A percentile compares a stretch with the other conserved stretches of the same genome.
Conservation (phyloP, 2,797 vertebrate species). For the Hippoglossus hippoglossus region DNA sequence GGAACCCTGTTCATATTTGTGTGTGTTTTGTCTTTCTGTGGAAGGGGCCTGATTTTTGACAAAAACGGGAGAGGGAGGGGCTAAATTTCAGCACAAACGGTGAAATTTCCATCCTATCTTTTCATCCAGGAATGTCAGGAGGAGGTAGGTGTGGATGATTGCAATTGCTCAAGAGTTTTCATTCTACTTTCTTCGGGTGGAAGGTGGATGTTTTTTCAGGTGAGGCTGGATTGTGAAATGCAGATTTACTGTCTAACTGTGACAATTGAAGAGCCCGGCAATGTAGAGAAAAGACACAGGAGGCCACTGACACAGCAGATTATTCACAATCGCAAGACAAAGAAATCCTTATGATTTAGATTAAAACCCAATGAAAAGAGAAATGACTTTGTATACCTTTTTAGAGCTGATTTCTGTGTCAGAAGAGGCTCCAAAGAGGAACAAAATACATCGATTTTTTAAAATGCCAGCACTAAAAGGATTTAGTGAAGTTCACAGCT, state of each 20-base stretch:
- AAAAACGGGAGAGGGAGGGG: constrained; percentile 36
- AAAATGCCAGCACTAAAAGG: background rate
- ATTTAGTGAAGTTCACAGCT: constrained; percentile 15
- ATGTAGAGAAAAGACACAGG: constrained; percentile 46
- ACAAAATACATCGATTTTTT: constrained; percentile 7
- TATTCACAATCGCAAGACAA: constrained; percentile 54
- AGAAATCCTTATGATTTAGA: constrained; percentile 45
- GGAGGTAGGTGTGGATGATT: constrained; percentile 70
- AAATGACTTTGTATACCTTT: constrained; percentile 45
- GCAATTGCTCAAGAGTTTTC: constrained; percentile 57
- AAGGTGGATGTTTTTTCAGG: constrained; percentile 10
- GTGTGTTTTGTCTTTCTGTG: constrained; percentile 64
- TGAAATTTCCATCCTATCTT: constrained; percentile 76
- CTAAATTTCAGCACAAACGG: constrained; percentile 75
- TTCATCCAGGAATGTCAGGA: constrained; percentile 65
- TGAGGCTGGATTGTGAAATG: constrained; percentile 65
- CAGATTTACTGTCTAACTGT: constrained; percentile 70
- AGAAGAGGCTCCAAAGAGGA: constrained; percentile 14
- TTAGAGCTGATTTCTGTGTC: constrained; percentile 35
- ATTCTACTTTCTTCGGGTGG: constrained; percentile 39
- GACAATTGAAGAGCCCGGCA: constrained; percentile 61
- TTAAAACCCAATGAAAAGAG: constrained; percentile 58
- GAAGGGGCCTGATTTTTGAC: constrained; percentile 39
- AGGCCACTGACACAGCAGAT: constrained; percentile 70
- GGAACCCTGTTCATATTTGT: constrained; percentile 70